Base-by-base conservation (phyloP, 2,888 invertebrate genomes). In the Xylota sylvarum region DNA sequence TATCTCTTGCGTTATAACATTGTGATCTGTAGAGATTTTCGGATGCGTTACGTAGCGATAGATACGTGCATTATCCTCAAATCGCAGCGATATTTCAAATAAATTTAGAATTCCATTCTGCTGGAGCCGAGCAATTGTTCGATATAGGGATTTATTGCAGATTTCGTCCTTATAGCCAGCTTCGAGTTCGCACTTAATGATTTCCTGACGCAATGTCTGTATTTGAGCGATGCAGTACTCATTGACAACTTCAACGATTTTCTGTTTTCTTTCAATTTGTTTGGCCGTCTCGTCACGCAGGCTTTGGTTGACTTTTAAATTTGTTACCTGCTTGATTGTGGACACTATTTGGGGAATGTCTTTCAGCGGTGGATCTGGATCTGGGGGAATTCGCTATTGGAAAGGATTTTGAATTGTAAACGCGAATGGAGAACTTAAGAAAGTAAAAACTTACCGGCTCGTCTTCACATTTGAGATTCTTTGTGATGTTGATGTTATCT, bases 201-300 rank as follows among this genome's bases (percentile, higher is more conserved):
- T 94, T 70, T 93, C 91, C 90, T 93, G 93, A 73, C 93, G 91
- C 19, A 95, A 86, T 73, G 93, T 93, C 2, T 91, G 89, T 0
- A 93, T 94, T 64, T 94, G 94, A 23, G 96, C 93, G 3, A 96
- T 93, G 89, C 94, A 94, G 50, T 94, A 92, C 70, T 94, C 92
- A 76, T 94, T 93, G 0, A 96, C 93, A 7, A 93, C 92, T 78
- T 94, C 93, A 14, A 96, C 92, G 78, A 96, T 94, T 73, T 94
- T 92, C 89, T 94, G 94, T n/a, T 94, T 94, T 69, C 96, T 93
- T 52, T 93, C 92, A 9, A 94, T 48, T 64, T 90, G 89, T 3
- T 90, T 90, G 6, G 55, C 56, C 1, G 88, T 89, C 14, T 73
- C 23, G 7, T 78, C 84, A 7, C 77, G 72, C 9, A 7, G 80